phyloP scores from a whole-genome alignment of 2,797 vertebrate genomes.

The Crocodylus rhombifer region DNA sequence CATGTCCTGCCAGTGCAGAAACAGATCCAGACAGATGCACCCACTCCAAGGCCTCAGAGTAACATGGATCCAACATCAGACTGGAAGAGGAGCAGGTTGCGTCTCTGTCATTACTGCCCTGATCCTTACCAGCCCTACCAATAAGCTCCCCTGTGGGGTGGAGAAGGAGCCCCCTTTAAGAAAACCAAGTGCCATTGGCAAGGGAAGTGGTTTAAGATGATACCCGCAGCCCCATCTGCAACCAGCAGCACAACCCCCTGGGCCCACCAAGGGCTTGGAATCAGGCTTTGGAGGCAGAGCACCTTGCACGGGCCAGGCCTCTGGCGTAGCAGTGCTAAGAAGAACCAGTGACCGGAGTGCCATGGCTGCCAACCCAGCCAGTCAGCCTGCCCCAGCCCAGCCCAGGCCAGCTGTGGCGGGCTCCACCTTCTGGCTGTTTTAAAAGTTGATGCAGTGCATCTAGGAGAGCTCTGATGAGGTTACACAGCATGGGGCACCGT shows the following conservation, averaged over 20 bases:
- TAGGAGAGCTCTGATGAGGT: too few species aligned
- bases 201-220: neutral
- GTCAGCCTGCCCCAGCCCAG: neutral
- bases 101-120: neutral
- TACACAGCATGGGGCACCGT: too few species aligned
- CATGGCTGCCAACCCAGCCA: neutral
- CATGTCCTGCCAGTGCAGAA: neutral
- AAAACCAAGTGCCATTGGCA: neutral
- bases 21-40: neutral
- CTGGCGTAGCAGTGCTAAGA: too few species aligned
- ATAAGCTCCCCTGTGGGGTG: accelerated
- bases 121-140: neutral
- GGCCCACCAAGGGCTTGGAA: neutral
- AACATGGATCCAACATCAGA: too few species aligned
- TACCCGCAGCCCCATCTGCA: neutral
- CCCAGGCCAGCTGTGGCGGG: too few species aligned
- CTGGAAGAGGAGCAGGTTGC: neutral
- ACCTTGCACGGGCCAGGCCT: too few species aligned
- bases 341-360: too few species aligned
- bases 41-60: too few species aligned
- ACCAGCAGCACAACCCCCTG: neutral
- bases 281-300: neutral
- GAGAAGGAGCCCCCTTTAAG: neutral
- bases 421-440: neutral
- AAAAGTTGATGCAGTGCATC: neutral